A percentile compares a stretch with the other conserved stretches of the same genome.
phyloP scores from a whole-genome alignment of 1,140 invertebrate genomes.

The Globodera ellingtonae region DNA sequence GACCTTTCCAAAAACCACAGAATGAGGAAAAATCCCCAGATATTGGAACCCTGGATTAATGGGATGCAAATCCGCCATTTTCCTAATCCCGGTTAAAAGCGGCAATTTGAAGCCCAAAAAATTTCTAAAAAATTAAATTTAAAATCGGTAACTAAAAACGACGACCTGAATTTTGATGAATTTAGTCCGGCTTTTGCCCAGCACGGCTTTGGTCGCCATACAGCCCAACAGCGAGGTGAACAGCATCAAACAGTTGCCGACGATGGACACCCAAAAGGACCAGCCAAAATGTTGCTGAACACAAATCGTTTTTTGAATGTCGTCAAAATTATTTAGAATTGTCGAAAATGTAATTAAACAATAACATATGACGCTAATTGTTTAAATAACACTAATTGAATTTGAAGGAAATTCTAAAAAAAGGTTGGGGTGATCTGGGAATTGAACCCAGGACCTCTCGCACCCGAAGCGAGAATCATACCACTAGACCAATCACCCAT shows the following conservation, averaged over 20 bases:
- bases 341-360: not conserved
- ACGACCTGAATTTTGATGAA: constrained; percentile 58
- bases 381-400: not conserved
- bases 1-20: no score
- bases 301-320: constrained; percentile 1
- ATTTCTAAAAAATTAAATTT: no score
- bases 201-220: constrained; percentile 50
- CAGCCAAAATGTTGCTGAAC: constrained; percentile 63
- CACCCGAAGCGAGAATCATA: constrained; percentile 70
- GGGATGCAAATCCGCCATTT: no score
- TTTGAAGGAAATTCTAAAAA: not conserved
- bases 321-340: no score
- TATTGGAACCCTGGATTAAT: no score
- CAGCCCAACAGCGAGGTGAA: constrained; percentile 58
- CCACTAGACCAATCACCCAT: constrained; percentile 67
- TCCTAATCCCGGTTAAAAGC: no score
- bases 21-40: no score
- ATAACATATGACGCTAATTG: no score
- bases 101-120: no score
- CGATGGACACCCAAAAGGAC: constrained; percentile 62
- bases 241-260: constrained; percentile 53
- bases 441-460: constrained; percentile 66
- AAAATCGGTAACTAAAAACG: no score
- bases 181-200: constrained; percentile 47
- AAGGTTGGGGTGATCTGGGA: constrained; percentile 3